Percentiles rank a stretch among this genome's conserved stretches.
phyloP scores from a whole-genome alignment of 2,113 vertebrate species.

The Rhizomys pruinosus region DNA sequence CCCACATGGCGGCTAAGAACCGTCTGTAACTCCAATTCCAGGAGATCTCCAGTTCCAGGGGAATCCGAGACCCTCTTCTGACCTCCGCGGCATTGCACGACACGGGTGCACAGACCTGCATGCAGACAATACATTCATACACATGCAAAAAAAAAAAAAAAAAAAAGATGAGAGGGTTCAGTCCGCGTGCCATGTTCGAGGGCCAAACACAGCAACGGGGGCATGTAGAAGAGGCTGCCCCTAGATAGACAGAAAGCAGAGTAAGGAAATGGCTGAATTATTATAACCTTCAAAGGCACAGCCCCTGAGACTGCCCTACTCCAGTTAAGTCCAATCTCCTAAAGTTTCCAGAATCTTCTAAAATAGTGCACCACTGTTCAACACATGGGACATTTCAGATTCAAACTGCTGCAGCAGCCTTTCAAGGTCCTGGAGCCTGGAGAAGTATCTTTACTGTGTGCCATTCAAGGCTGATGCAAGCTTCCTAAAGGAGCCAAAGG shows the following conservation, averaged over 20 bases:
- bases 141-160: no score
- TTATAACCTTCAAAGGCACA: not conserved
- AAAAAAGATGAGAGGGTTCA: not conserved
- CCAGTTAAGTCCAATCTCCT: not conserved
- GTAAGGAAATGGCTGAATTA: not conserved
- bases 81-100: no score
- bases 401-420: not conserved
- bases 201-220: not conserved
- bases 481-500: not conserved
- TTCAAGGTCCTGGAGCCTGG: fast-evolving
- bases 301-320: not conserved
- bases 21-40: no score
- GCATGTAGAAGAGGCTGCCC: not conserved
- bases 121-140: no score
- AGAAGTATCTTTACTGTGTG: no score
- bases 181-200: not conserved
- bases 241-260: not conserved
- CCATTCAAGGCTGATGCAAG: not conserved
- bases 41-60: no score
- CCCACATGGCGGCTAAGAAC: no score
- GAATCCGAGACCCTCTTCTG: no score
- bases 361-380: not conserved
- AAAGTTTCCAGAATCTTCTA: not conserved
- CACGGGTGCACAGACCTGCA: no score
- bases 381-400: not conserved